These are phyloP conservation scores for Meghimatium bilineatum DNA, from an alignment of 2,888 invertebrate genomes.

Conservation along the genomic window DNA sequence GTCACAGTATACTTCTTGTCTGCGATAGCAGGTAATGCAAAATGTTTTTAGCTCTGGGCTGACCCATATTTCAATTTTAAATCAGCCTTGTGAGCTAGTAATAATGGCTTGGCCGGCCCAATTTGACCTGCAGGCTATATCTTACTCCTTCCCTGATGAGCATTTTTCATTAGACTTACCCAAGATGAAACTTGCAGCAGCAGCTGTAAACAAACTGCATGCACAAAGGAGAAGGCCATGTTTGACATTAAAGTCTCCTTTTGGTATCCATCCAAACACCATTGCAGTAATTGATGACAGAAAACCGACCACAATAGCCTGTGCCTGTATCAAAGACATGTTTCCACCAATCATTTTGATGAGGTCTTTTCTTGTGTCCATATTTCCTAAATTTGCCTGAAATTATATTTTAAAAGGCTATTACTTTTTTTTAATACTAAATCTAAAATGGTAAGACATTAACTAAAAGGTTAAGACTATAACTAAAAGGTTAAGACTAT, in stretches of 20 bases:
- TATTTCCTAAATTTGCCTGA: slow-evolving; percentile 90
- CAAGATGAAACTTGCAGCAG: slow-evolving; percentile 89
- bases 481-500: too few relatives aligned
- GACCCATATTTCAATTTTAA: too few relatives aligned
- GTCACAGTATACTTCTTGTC: too few relatives aligned
- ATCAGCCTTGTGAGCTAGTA: too few relatives aligned
- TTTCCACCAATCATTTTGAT: slow-evolving; percentile 89
- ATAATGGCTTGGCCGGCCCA: too few relatives aligned
- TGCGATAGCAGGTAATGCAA: too few relatives aligned
- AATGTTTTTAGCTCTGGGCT: too few relatives aligned
- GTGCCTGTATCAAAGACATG: slow-evolving; percentile 80
- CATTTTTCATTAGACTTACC: slow-evolving; percentile 79
- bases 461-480: too few relatives aligned
- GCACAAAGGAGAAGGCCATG: slow-evolving; percentile 91
- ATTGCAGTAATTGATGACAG: slow-evolving; percentile 90
- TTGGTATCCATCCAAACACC: slow-evolving; percentile 89
- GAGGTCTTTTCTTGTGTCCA: slow-evolving; percentile 84
- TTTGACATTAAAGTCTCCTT: slow-evolving; percentile 86
- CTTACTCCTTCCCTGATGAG: too few relatives aligned
- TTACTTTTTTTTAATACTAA: too few relatives aligned
- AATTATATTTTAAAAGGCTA: neutral
- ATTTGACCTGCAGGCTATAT: too few relatives aligned
- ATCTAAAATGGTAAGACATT: too few relatives aligned
- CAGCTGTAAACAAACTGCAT: slow-evolving; percentile 90
- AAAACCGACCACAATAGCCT: slow-evolving; percentile 89